Evolutionary conservation across 2,888 invertebrate species (phyloP), one percentile per base, ranked within the genome.

Genomic region (Torymus auratus): DNA sequence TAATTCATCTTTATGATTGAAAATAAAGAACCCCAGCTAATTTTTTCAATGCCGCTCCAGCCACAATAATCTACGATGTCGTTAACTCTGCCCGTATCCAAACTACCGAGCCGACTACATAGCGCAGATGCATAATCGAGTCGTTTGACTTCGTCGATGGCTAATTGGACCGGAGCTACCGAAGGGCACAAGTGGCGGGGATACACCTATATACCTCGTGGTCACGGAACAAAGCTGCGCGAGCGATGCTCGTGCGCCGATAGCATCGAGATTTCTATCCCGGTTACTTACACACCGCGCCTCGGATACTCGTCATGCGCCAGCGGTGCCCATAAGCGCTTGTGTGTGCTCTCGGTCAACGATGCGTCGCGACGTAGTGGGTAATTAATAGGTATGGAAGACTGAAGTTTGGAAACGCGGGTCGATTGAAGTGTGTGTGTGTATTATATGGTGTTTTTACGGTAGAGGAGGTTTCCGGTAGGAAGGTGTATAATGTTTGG

Each of bases 221-320:
- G 20, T 41, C 41, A 41, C 41, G 41, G 41, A 41, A 41, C 41
- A 41, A 41, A 41, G 41, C 41, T 41, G 50, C 64, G 56, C 28
- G 28, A 72, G 28, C 15, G 62, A 72, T n/a, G 15, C 17, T 58
- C 72, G 52, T 62, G 28, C 15, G n/a, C 23, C 73, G 73, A 74
- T 74, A 74, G 65, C 64, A 74, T 74, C 73, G 73, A 65, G 64
- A 65, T 74, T 50, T 65, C 56, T 58, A 74, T 58, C 65, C 64
- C 56, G 41, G n/a, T n/a, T n/a, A n/a, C n/a, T n/a, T n/a, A n/a
- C n/a, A n/a, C n/a, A n/a, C n/a, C n/a, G n/a, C n/a, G n/a, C n/a
- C n/a, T n/a, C n/a, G n/a, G n/a, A 56, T 56, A 65, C 64, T 65
- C 65, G 73, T 74, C 17, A 74, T 65, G 73, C 73, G 56, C 41